A percentile compares a stretch with the other conserved stretches of the same genome.
Conservation (phyloP, 2,113 vertebrate species). For the Sinocyclocheilus maitianheensis region DNA sequence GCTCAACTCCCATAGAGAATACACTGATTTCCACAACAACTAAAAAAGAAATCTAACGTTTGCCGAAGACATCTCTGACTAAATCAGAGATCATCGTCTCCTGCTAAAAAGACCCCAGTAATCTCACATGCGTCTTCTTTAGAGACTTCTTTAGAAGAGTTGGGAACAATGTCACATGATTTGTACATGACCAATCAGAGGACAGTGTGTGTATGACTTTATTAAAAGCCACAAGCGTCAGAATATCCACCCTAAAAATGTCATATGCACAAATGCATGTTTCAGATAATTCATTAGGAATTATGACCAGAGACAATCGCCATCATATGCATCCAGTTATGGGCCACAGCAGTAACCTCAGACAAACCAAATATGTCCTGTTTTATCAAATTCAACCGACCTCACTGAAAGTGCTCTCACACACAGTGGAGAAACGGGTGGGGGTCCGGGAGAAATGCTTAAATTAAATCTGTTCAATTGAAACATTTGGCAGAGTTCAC, state of each 20-base stretch:
- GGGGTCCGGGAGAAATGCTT: conserved; percentile 8
- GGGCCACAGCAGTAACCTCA: conserved; percentile 51
- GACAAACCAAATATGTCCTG: conserved; percentile 47
- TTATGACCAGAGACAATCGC: conserved; percentile 40
- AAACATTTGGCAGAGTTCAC: conserved; percentile 45
- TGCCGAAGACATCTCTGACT: not conserved
- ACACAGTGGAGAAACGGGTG: conserved; percentile 40
- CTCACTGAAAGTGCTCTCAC: conserved; percentile 19
- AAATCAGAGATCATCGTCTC: too few relatives aligned
- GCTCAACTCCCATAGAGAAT: not conserved
- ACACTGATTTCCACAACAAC: not conserved
- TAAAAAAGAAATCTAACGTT: not conserved
- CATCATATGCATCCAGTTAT: conserved; percentile 51
- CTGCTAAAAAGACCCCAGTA: not conserved
- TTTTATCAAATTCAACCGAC: conserved; percentile 47
- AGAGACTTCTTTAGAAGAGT: not conserved
- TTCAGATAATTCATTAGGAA: conserved; percentile 51
- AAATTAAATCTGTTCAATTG: conserved; percentile 44
- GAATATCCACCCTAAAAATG: conserved; percentile 16
- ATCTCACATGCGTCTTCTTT: not conserved
- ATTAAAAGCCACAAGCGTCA: conserved; percentile 44
- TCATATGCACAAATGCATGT: conserved; percentile 42
- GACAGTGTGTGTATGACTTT: not conserved
- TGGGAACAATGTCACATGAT: not conserved
- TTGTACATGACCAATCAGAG: not conserved